These are phyloP conservation scores for Araneus ventricosus DNA, from an alignment of 1,140 invertebrate species.

Conservation along the genomic window DNA sequence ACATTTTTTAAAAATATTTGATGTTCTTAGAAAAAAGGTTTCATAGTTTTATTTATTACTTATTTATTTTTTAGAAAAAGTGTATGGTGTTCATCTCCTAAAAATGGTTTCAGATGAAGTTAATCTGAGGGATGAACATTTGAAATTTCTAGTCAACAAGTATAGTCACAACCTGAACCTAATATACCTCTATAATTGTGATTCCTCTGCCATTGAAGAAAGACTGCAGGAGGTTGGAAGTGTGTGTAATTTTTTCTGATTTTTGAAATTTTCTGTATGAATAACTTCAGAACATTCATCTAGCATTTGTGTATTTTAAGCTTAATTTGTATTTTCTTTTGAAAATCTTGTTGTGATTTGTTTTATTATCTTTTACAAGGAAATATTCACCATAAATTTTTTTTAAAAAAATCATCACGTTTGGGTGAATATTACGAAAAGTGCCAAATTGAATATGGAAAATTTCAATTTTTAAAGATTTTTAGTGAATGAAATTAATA, in stretches of 20 bases:
- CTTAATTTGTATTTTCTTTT: no score
- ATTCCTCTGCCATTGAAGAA: conserved; percentile 55
- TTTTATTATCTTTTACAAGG: no score
- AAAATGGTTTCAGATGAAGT: not conserved
- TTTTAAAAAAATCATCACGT: no score
- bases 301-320: no score
- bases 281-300: not conserved
- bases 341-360: no score
- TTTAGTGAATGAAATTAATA: no score
- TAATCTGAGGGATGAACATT: conserved; percentile 31
- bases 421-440: no score
- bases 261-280: not conserved
- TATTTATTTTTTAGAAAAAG: conserved; percentile 59
- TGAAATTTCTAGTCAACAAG: conserved; percentile 59
- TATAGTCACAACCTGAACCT: conserved; percentile 45
- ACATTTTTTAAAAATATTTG: not conserved
- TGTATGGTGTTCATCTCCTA: conserved; percentile 18
- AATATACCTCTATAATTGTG: conserved; percentile 36
- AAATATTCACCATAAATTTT: no score
- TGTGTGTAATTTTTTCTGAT: conserved; percentile 35
- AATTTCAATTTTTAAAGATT: no score
- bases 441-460: no score
- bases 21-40: not conserved
- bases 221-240: conserved; percentile 57
- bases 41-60: not conserved